Evolutionary conservation across 2,888 invertebrate species (phyloP).

Genomic region (Dicyrtomina minuta): DNA sequence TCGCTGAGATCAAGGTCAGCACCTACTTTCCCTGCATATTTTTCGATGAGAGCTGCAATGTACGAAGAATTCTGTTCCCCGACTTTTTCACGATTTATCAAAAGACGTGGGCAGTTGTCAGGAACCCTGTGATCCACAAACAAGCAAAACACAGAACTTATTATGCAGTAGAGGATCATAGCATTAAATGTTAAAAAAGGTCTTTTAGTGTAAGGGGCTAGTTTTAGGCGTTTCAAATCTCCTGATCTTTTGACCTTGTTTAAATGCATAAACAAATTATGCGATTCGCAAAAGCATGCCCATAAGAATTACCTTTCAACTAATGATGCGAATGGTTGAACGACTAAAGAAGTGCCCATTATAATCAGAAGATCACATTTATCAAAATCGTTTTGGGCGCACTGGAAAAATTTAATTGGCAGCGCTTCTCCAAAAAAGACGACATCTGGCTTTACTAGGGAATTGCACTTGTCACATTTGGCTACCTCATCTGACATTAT

Average conservation of each 20-base stretch:
- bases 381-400: slow-evolving; percentile 72
- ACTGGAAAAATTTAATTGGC: slow-evolving; percentile 73
- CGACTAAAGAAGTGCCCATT: slow-evolving; percentile 91
- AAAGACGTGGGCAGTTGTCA: slow-evolving; percentile 72
- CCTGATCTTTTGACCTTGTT: neutral
- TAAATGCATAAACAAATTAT: no score
- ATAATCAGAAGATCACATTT: slow-evolving; percentile 88
- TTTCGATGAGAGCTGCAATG: slow-evolving; percentile 57
- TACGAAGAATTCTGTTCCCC: slow-evolving; percentile 56
- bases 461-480: slow-evolving; percentile 70
- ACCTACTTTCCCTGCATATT: slow-evolving; percentile 52
- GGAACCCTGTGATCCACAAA: slow-evolving; percentile 65
- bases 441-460: slow-evolving; percentile 90
- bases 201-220: neutral
- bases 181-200: no score
- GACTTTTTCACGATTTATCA: slow-evolving; percentile 83
- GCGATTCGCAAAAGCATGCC: no score
- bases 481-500: slow-evolving; percentile 75
- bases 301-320: slow-evolving; percentile 73
- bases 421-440: slow-evolving; percentile 93
- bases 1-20: slow-evolving; percentile 46
- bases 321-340: slow-evolving; percentile 91
- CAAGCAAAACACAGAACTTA: no score
- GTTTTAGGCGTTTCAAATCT: neutral
- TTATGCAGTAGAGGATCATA: no score